Evolutionary conservation across 2,113 vertebrate species (phyloP).

Genomic region (Nannobrachium achirus): DNA sequence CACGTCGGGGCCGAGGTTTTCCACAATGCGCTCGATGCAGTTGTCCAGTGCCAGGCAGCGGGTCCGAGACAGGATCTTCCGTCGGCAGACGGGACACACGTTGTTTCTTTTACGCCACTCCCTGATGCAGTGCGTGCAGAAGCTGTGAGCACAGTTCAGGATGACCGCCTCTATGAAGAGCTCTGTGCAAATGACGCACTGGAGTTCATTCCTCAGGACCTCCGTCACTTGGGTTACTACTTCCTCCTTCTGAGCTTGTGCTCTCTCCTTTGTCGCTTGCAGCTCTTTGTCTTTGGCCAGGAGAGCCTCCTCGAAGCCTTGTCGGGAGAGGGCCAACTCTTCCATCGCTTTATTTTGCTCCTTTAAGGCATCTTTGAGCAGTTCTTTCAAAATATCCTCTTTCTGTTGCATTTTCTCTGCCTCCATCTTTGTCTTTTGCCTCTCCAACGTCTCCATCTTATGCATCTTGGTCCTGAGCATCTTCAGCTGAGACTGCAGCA

Average conservation of each 20-base stretch:
- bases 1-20: constrained; percentile 86
- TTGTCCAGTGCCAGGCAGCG: constrained; percentile 95
- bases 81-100: constrained; percentile 95
- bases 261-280: constrained; percentile 90
- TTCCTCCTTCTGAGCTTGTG: constrained; percentile 90
- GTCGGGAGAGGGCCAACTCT: constrained; percentile 85
- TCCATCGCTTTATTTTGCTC: constrained; percentile 87
- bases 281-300: constrained; percentile 93
- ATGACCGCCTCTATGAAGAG: constrained; percentile 95
- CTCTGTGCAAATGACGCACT: constrained; percentile 97
- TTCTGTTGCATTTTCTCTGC: constrained; percentile 78
- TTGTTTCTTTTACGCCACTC: constrained; percentile 90
- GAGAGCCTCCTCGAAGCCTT: constrained; percentile 90
- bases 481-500: constrained; percentile 83
- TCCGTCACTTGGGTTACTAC: constrained; percentile 92
- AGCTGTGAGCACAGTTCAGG: constrained; percentile 94
- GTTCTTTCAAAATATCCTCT: constrained; percentile 87
- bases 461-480: constrained; percentile 79
- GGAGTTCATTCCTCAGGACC: constrained; percentile 94
- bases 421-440: constrained; percentile 79
- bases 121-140: constrained; percentile 90
- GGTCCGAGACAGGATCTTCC: constrained; percentile 86
- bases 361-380: constrained; percentile 85
- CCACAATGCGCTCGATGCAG: constrained; percentile 94
- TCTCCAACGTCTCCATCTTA: constrained; percentile 83